phyloP scores from a whole-genome alignment of 2,113 vertebrate genomes.

The Eulacestoma nigropectus region DNA sequence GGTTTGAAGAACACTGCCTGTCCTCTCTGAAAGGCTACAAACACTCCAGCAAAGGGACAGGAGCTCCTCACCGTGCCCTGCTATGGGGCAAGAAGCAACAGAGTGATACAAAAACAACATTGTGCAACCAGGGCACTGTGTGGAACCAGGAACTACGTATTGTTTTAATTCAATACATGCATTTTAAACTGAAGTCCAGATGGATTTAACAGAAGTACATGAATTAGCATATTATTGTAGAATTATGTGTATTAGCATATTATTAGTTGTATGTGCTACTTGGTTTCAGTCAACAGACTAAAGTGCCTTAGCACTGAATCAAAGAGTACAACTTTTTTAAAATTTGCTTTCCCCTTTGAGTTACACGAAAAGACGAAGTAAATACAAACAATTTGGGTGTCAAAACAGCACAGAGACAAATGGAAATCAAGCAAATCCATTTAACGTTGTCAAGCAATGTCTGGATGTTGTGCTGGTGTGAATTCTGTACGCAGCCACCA shows the following conservation, averaged over 20 bases:
- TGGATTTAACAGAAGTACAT: not conserved
- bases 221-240: not conserved
- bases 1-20: not conserved
- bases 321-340: not conserved
- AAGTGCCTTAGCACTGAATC: not conserved
- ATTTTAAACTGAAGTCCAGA: not conserved
- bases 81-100: not conserved
- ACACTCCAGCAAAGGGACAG: not conserved
- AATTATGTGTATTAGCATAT: not conserved
- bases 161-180: not conserved
- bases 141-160: not conserved
- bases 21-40: not conserved
- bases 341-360: not conserved
- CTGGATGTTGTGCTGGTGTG: not conserved
- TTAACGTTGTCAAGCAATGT: not conserved
- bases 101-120: not conserved
- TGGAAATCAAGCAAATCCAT: not conserved
- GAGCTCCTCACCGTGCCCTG: not conserved
- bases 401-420: not conserved
- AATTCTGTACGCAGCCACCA: not conserved
- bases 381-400: not conserved
- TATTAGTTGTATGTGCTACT: not conserved
- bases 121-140: not conserved
- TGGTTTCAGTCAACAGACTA: not conserved
- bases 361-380: not conserved